Percentiles rank a stretch among this genome's conserved stretches.
These are phyloP conservation scores for Zenarchopterus dispar DNA, from an alignment of 2,797 vertebrate species.

Conservation along the genomic window DNA sequence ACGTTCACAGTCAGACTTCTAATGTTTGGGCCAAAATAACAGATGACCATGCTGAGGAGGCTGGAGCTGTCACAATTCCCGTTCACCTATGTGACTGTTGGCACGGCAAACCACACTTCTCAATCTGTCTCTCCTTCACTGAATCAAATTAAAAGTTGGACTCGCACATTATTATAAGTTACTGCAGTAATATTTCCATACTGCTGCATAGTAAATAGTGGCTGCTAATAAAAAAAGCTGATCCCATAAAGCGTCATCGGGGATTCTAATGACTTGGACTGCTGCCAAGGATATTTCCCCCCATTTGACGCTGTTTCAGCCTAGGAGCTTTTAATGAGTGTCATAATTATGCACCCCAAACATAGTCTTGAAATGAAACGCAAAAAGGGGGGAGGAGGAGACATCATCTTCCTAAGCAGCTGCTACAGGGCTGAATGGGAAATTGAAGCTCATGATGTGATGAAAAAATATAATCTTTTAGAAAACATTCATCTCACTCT, in stretches of 20 bases:
- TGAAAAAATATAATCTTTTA: slow-evolving; percentile 56
- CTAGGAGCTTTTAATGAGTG: slow-evolving; percentile 77
- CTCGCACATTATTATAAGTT: slow-evolving; percentile 72
- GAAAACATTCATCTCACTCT: slow-evolving; percentile 59
- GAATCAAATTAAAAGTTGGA: slow-evolving; percentile 72
- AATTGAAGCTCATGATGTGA: slow-evolving; percentile 57
- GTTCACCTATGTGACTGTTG: slow-evolving; percentile 68
- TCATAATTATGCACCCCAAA: slow-evolving; percentile 77
- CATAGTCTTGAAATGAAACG: slow-evolving; percentile 76
- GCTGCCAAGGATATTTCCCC: slow-evolving; percentile 74
- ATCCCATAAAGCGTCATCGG: slow-evolving; percentile 70
- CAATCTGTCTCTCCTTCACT: slow-evolving; percentile 63
- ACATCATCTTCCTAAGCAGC: slow-evolving; percentile 44
- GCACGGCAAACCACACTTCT: slow-evolving; percentile 42
- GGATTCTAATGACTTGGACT: slow-evolving; percentile 79
- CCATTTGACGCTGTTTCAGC: slow-evolving; percentile 71
- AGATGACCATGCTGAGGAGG: slow-evolving; percentile 62
- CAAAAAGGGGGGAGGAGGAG: slow-evolving; percentile 35
- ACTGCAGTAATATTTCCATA: slow-evolving; percentile 76
- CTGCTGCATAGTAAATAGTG: slow-evolving; percentile 71
- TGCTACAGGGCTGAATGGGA: slow-evolving; percentile 59
- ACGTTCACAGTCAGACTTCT: slow-evolving; percentile 34
- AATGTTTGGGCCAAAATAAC: slow-evolving; percentile 62
- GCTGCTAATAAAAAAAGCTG: slow-evolving; percentile 60
- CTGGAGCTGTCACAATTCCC: slow-evolving; percentile 54